Evolutionary conservation across 2,888 invertebrate genomes (phyloP), one percentile per base, ranked within the genome.

Genomic region (Nephrocerus scutellatus): DNA sequence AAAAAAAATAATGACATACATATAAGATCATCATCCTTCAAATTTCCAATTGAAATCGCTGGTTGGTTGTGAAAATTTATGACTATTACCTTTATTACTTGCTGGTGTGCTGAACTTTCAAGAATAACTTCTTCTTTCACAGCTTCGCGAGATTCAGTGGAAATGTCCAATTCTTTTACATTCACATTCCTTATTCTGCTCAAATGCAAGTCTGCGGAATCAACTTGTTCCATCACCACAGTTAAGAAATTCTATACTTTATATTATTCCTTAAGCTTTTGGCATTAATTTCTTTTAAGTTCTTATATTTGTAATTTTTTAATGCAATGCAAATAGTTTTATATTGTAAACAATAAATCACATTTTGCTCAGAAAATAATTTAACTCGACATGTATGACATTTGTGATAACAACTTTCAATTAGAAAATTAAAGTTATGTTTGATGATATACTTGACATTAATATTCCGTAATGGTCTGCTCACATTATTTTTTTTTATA

Each of bases 121-220:
- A 61, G 55, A 52, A 62, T 59, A 37, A 62, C 60, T 54, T 62
- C 62, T 55, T 62, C 62, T 53, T 62, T 62, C 29, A 61, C 62
- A 38, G 61, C 58, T 48, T 60, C 60, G 44, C 60, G 60, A 49
- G 59, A 57, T 39, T 61, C 62, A 40, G 60, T 61, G 47, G 52
- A 52, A 42, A 61, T 52, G 46, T 55, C 53, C 47, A 60, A 53
- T 39, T 59, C 59, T 52, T 59, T 59, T 42, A 60, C 57, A 50
- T 61, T 61, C n/a, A n/a, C n/a, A 16, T 16, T 16, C 46, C 59
- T 60, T 53, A 62, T 61, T 55, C 62, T 60, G 47, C 57, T 61
- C 49, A 62, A 47, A 55, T 61, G 62, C 37, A 62, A 53, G 42
- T 62, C 62, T 45, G 57, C 54, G 51, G 61, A 59, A 53, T 61